Evolutionary conservation across 2,797 vertebrate genomes (phyloP).

Genomic region (Perodicticus potto): DNA sequence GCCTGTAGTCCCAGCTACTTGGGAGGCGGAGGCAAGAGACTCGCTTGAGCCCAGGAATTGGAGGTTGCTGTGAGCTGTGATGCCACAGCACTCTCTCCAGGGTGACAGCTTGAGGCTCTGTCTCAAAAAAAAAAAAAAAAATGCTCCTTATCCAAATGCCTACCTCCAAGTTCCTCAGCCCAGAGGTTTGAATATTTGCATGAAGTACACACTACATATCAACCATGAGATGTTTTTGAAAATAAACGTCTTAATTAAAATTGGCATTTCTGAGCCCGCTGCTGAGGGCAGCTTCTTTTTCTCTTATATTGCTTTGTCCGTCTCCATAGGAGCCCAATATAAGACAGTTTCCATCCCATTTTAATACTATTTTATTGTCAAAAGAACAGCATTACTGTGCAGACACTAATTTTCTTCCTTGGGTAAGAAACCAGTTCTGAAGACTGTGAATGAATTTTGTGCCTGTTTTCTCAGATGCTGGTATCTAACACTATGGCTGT

Average conservation of each 20-base stretch:
- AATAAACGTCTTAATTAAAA: slow-evolving; percentile 84
- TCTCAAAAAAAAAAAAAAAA: no score
- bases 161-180: slow-evolving; percentile 41
- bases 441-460: not conserved
- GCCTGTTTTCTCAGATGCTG: not conserved
- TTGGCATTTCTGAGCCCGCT: slow-evolving; percentile 72
- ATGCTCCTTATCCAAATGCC: slow-evolving; percentile 46
- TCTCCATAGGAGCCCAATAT: slow-evolving; percentile 65
- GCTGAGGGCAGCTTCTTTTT: slow-evolving; percentile 74
- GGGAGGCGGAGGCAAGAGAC: no score
- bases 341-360: slow-evolving; percentile 69
- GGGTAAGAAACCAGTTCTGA: slow-evolving; percentile 47
- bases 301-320: slow-evolving; percentile 69
- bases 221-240: slow-evolving; percentile 76
- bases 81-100: no score
- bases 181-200: slow-evolving; percentile 55
- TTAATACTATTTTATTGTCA: slow-evolving; percentile 76
- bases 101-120: no score
- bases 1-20: no score
- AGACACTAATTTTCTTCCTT: slow-evolving; percentile 55
- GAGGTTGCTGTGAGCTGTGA: no score
- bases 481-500: not conserved
- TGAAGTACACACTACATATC: slow-evolving; percentile 45
- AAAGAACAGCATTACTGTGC: slow-evolving; percentile 59
- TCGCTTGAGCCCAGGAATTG: no score